Evolutionary conservation across 2,797 vertebrate species (phyloP).

Genomic region (Hipposideros larvatus): DNA sequence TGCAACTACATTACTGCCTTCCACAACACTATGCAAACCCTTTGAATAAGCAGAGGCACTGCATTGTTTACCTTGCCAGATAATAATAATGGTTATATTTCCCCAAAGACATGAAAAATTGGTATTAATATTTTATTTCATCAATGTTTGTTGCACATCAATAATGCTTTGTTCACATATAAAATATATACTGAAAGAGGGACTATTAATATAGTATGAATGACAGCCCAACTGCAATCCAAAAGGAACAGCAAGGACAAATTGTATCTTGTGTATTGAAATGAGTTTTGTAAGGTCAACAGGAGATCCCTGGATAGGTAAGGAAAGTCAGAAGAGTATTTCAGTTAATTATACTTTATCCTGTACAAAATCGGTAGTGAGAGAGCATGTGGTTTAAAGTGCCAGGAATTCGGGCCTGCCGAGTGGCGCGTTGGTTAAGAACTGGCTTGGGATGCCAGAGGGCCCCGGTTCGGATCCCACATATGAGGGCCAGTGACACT

Average conservation of each 20-base stretch:
- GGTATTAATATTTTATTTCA: conserved; percentile 23
- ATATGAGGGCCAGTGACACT: too few species aligned
- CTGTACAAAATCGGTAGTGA: not conserved
- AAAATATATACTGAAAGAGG: not conserved
- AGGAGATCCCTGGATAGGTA: not conserved
- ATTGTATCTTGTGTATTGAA: not conserved
- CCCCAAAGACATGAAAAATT: conserved; percentile 19
- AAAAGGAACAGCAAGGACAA: conserved; percentile 25
- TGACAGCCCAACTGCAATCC: not conserved
- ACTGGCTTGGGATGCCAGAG: too few species aligned
- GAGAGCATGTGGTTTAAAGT: not conserved
- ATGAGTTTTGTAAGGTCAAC: not conserved
- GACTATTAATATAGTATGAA: conserved; percentile 27
- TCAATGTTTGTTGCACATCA: not conserved
- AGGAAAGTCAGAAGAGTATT: not conserved
- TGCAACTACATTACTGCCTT: not conserved
- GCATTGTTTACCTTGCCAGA: conserved; percentile 30
- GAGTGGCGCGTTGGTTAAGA: too few species aligned
- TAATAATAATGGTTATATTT: conserved; percentile 47
- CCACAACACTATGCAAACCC: not conserved
- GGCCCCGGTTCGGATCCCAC: too few species aligned
- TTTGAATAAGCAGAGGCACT: not conserved
- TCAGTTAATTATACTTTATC: not conserved
- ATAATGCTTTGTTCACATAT: not conserved
- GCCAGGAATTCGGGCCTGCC: not conserved